These are phyloP conservation scores for Dryocosmus kuriphilus DNA, from an alignment of 2,888 invertebrate species.

Conservation along the genomic window DNA sequence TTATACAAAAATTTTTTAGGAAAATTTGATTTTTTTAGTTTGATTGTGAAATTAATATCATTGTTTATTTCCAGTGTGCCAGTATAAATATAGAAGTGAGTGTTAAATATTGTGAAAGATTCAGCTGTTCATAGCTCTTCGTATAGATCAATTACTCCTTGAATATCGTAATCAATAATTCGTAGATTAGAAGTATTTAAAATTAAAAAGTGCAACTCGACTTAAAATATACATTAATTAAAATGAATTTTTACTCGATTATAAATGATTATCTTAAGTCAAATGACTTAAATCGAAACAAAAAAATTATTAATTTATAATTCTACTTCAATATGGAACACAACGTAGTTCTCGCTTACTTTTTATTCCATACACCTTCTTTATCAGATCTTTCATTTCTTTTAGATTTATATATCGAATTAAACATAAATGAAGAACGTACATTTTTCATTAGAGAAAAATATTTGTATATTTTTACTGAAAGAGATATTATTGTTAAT, in stretches of 20 bases:
- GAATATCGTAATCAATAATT: too few relatives aligned
- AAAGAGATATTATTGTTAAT: background rate
- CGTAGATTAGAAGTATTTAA: too few relatives aligned
- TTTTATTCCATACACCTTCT: background rate
- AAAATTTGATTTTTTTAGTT: background rate
- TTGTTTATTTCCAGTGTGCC: constrained; percentile 64
- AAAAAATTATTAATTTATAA: background rate
- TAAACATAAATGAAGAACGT: too few relatives aligned
- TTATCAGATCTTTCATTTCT: too few relatives aligned
- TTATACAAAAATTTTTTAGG: background rate
- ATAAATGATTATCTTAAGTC: background rate
- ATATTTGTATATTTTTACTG: background rate
- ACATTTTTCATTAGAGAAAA: background rate
- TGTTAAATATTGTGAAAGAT: background rate
- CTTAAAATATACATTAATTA: too few relatives aligned
- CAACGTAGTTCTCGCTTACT: background rate
- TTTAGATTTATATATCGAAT: too few relatives aligned
- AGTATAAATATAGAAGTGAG: constrained; percentile 55
- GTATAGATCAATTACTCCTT: too few relatives aligned
- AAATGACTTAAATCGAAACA: background rate
- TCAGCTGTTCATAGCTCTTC: background rate
- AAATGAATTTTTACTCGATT: background rate
- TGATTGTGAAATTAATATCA: background rate
- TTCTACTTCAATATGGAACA: background rate
- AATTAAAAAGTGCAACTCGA: too few relatives aligned